These are phyloP conservation scores for Melanocharis versteri DNA, from an alignment of 2,113 vertebrate species.

Conservation along the genomic window DNA sequence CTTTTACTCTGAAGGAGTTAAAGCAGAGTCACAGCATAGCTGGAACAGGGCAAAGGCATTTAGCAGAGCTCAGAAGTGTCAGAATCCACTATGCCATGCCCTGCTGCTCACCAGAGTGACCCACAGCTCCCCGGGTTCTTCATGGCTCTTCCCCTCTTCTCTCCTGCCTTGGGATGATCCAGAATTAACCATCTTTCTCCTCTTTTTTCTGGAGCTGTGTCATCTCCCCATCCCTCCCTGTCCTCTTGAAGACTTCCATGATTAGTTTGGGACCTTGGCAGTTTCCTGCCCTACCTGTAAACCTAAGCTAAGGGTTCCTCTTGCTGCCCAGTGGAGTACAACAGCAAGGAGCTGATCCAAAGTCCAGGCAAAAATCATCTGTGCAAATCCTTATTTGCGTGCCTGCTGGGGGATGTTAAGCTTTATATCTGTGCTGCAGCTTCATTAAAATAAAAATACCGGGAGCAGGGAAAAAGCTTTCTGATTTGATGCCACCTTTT, in stretches of 20 bases:
- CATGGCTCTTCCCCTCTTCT: not conserved
- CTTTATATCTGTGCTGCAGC: not conserved
- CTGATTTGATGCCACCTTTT: not conserved
- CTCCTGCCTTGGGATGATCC: not conserved
- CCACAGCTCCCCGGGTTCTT: not conserved
- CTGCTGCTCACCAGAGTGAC: not conserved
- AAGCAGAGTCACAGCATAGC: not conserved
- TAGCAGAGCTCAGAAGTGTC: not conserved
- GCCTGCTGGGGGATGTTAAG: not conserved
- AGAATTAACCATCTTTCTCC: not conserved
- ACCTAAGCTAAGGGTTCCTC: not conserved
- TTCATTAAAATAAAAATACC: not conserved
- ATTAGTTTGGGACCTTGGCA: not conserved
- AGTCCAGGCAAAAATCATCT: not conserved
- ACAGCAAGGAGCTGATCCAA: accelerated
- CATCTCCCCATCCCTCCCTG: not conserved
- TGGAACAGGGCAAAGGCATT: not conserved
- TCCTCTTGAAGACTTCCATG: not conserved
- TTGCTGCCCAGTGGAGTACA: not conserved
- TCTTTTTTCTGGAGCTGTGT: not conserved
- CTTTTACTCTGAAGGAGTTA: not conserved
- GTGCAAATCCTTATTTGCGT: not conserved
- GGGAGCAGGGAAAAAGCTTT: not conserved
- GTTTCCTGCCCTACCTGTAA: not conserved
- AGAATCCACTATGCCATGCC: not conserved